A percentile compares a stretch with the other conserved stretches of the same genome.
These are phyloP conservation scores for Cuculus canorus DNA, from an alignment of 2,797 vertebrate species.

Conservation along the genomic window DNA sequence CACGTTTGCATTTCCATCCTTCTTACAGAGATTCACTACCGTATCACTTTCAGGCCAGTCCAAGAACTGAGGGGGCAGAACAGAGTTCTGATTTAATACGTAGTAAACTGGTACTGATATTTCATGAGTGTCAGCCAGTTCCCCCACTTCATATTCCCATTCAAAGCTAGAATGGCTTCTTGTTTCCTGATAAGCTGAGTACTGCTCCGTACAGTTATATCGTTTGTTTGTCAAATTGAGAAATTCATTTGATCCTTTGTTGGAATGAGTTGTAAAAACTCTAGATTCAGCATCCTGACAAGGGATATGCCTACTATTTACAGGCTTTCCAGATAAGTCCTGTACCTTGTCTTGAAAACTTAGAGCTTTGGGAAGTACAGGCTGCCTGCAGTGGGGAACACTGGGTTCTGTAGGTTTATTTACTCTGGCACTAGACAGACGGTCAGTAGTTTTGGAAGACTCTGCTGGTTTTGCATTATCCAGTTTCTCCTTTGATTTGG, in stretches of 20 bases:
- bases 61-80: constrained; percentile 54
- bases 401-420: not conserved
- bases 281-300: constrained; percentile 5
- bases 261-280: not conserved
- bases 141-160: constrained; percentile 68
- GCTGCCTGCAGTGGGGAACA: not conserved
- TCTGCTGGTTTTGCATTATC: constrained; percentile 55
- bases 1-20: constrained; percentile 80
- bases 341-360: constrained; percentile 39
- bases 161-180: constrained; percentile 65
- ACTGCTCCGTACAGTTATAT: not conserved
- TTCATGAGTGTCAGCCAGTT: constrained; percentile 41
- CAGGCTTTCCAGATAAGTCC: constrained; percentile 55
- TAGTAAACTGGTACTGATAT: constrained; percentile 64
- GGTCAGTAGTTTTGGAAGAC: constrained; percentile 45
- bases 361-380: not conserved
- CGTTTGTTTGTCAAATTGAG: constrained; percentile 42
- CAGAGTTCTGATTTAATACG: constrained; percentile 63
- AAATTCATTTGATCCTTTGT: constrained; percentile 48
- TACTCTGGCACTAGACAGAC: not conserved
- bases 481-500: constrained; percentile 71
- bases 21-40: constrained; percentile 89
- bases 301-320: not conserved
- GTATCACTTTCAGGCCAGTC: constrained; percentile 75
- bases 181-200: constrained; percentile 60